Base-by-base conservation (phyloP, 2,113 vertebrate genomes). In the Pelobates fuscus region DNA sequence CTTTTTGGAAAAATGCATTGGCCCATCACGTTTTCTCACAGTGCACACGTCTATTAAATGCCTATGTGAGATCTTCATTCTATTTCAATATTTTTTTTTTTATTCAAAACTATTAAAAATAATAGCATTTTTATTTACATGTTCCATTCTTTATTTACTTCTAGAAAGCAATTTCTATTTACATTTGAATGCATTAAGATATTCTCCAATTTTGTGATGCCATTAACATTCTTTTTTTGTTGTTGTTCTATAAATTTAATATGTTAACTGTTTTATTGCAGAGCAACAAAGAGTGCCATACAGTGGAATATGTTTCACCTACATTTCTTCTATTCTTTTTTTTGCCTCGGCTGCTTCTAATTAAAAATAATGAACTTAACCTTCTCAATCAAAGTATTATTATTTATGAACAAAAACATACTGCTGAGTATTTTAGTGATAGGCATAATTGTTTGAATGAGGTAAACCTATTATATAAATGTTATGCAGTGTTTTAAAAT, bases 351-450 rank as follows among this genome's bases (percentile, higher is more conserved):
- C n/a, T 21, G 27, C 68, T 14, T 29, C 44, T 70, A 44, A 70
- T 70, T 60, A 70, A 59, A 70, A 43, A 70, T 46, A 43, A 44
- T 20, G 25, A 43, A 59, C 32, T 70, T 70, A 70, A 59, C 52
- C 52, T 57, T 58, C 55, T 70, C 67, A 58, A 21, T 43, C 41
- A 14, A 44, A 55, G 41, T n/a, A 58, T 44, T 60, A 70, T n/a
- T 41, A n/a, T 60, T 70, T 41, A 41, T 41, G 7, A 41, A 7
- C 37, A 8, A 41, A 41, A 41, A 41, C n/a, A n/a, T n/a, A n/a
- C n/a, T n/a, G n/a, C n/a, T n/a, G n/a, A n/a, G n/a, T n/a, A n/a
- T n/a, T n/a, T n/a, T n/a, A n/a, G n/a, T n/a, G n/a, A n/a, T n/a
- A n/a, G n/a, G n/a, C n/a, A n/a, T n/a, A n/a, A n/a, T n/a, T 41